These are phyloP conservation scores for Chunga burmeisteri DNA, from an alignment of 2,113 vertebrate species.

Conservation along the genomic window DNA sequence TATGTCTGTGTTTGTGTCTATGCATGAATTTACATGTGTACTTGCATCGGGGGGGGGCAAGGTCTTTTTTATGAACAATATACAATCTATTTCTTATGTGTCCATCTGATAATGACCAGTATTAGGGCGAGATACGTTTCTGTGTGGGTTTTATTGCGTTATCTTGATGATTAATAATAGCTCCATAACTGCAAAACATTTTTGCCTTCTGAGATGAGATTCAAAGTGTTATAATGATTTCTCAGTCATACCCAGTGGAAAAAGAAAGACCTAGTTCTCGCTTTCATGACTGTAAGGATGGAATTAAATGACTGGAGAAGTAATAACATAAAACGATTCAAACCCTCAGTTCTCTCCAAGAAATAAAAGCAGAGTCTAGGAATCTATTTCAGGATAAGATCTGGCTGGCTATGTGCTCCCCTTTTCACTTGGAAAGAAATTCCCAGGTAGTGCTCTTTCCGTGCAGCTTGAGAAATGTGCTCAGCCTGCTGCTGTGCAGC, in stretches of 20 bases:
- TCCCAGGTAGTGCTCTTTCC: neutral
- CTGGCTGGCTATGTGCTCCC: neutral
- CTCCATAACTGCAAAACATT: neutral
- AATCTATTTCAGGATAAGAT: neutral
- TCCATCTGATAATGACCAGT: neutral
- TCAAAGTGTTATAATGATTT: neutral
- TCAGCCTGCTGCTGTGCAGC: constrained; percentile 39
- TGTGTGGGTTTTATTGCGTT: neutral
- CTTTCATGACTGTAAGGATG: neutral
- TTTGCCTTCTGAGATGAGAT: neutral
- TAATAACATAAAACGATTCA: neutral
- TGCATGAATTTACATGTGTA: neutral
- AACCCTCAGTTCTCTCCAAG: neutral
- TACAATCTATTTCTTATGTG: neutral
- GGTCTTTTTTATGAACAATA: neutral
- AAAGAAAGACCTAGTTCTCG: neutral
- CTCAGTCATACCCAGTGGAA: neutral
- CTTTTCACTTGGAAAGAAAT: constrained; percentile 13
- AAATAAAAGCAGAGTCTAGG: neutral
- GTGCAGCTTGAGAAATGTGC: neutral
- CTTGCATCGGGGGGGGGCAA: neutral
- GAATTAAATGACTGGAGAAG: neutral
- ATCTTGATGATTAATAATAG: neutral
- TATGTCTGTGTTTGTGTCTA: neutral
- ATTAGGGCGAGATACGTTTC: neutral